phyloP scores from a whole-genome alignment of 2,113 vertebrate genomes.

The Halcyon malimbica region DNA sequence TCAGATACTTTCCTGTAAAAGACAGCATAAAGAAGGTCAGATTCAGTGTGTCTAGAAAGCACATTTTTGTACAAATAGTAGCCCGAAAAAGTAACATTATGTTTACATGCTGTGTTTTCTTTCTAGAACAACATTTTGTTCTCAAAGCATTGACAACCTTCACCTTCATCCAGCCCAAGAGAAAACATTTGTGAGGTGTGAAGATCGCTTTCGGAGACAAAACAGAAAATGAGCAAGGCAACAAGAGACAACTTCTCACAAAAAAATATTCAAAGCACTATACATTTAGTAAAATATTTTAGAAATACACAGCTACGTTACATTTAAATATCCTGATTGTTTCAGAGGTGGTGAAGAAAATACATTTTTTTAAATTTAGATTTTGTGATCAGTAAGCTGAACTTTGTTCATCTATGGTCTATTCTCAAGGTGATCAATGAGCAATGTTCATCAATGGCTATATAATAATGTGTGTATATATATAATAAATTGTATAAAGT shows the following conservation, averaged over 20 bases:
- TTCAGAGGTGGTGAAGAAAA: neutral
- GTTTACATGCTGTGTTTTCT: constrained; percentile 35
- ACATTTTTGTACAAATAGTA: neutral
- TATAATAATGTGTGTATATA: too few species aligned
- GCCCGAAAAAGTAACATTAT: neutral
- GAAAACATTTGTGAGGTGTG: constrained; percentile 87
- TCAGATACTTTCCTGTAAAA: neutral
- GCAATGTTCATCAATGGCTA: neutral
- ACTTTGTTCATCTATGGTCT: neutral
- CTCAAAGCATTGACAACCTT: constrained; percentile 75
- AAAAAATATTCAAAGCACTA: neutral
- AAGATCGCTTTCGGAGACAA: constrained; percentile 43
- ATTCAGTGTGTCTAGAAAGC: neutral
- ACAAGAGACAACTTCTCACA: neutral
- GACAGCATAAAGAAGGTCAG: neutral
- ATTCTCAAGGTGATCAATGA: neutral
- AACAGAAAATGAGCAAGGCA: constrained; percentile 35
- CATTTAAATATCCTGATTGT: neutral
- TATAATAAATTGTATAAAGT: neutral
- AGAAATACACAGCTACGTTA: neutral
- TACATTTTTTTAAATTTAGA: too few species aligned
- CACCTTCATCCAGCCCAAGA: constrained; percentile 80
- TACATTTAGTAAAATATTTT: neutral
- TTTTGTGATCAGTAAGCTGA: neutral
- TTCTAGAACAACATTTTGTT: constrained; percentile 84